Conservation (phyloP, 2,888 invertebrate genomes). For the Coenonympha glycerion region DNA sequence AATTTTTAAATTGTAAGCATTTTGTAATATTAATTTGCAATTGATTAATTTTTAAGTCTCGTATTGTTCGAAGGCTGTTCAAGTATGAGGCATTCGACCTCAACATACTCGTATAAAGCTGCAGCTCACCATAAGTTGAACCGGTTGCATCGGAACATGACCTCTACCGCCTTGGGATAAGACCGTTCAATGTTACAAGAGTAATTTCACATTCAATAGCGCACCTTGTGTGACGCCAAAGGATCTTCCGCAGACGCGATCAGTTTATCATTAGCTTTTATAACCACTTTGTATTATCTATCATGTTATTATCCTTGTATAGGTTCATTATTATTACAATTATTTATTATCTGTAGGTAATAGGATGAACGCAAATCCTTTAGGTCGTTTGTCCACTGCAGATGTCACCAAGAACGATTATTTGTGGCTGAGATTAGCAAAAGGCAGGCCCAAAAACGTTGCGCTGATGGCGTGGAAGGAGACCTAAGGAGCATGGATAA, state of each 20-base stretch:
- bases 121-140: slow-evolving; percentile 22
- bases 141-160: slow-evolving; percentile 13
- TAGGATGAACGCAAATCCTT: too few species aligned
- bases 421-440: too few species aligned
- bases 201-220: slow-evolving; percentile 26
- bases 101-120: slow-evolving; percentile 23
- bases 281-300: slow-evolving; percentile 9
- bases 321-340: slow-evolving; percentile 3
- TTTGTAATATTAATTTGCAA: not conserved
- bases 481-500: too few species aligned
- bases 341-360: too few species aligned
- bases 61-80: slow-evolving; percentile 15
- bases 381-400: too few species aligned
- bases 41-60: slow-evolving; percentile 6
- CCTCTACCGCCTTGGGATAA: slow-evolving; percentile 21
- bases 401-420: too few species aligned
- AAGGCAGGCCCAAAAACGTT: too few species aligned
- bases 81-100: slow-evolving; percentile 21
- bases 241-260: slow-evolving; percentile 32
- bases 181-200: slow-evolving; percentile 12
- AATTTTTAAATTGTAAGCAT: too few species aligned
- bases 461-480: too few species aligned
- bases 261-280: slow-evolving; percentile 18
- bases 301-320: slow-evolving; percentile 20
- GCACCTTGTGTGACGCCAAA: slow-evolving; percentile 23